phyloP scores from a whole-genome alignment of 2,797 vertebrate genomes.

The Acipenser oxyrinchus region DNA sequence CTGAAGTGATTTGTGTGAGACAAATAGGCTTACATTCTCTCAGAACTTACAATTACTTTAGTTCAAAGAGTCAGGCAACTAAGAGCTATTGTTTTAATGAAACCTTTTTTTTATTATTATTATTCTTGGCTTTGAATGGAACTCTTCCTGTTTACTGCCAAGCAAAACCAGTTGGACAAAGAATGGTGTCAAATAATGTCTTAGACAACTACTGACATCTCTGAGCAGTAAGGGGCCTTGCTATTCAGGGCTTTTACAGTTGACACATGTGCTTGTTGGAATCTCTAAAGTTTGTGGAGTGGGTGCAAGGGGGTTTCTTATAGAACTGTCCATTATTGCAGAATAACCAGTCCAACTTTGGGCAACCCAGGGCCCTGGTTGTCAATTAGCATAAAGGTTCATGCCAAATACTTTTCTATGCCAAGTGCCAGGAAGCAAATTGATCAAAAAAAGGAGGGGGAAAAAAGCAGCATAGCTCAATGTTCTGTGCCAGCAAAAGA shows the following conservation, averaged over 20 bases:
- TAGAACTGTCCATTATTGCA: constrained; percentile 49
- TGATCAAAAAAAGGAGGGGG: not conserved
- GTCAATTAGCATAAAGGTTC: constrained; percentile 50
- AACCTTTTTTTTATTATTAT: not conserved
- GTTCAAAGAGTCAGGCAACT: constrained; percentile 45
- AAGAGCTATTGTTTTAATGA: constrained; percentile 44
- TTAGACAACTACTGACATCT: not conserved
- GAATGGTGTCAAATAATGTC: fast-evolving
- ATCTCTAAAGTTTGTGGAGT: constrained; percentile 56
- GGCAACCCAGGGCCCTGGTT: constrained; percentile 51
- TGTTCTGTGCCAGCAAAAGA: constrained; percentile 25
- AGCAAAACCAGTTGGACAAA: not conserved
- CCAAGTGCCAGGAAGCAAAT: too few species aligned
- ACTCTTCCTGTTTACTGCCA: constrained; percentile 30
- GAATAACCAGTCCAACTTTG: constrained; percentile 32
- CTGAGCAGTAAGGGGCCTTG: not conserved
- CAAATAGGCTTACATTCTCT: constrained; percentile 23
- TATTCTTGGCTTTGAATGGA: not conserved
- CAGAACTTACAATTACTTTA: constrained; percentile 22
- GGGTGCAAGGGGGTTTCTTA: constrained; percentile 22
- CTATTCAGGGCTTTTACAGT: constrained; percentile 29
- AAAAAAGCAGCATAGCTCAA: not conserved
- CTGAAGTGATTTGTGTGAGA: constrained; percentile 42
- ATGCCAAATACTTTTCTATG: constrained; percentile 18
- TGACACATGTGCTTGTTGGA: constrained; percentile 44